Evolutionary conservation across 2,797 vertebrate species (phyloP), one percentile per base, ranked within the genome.

Genomic region (Antennarius maculatus): DNA sequence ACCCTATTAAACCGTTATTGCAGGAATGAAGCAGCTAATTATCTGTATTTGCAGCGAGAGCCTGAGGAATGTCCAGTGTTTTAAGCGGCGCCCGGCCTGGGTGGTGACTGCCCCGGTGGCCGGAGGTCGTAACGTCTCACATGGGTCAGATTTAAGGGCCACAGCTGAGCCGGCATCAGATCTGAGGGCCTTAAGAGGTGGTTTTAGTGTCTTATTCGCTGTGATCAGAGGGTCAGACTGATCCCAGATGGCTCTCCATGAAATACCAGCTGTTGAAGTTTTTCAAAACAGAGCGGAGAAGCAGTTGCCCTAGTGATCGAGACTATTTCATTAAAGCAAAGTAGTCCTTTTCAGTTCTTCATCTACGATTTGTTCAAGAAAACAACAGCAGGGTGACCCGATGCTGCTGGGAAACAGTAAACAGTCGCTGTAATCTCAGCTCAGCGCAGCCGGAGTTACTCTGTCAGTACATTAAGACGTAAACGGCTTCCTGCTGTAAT

Each of bases 101-200:
- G 61, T 63, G 72, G 67, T 61, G 68, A 34, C 57, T 53, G 28
- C 53, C 28, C 61, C 63, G 63, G 64, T 68, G 65, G 70, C 45
- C 63, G 7, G 34, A 58, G 46, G 48, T 42, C 58, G 27, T 43
- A 64, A 60, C n/a, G 9, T 46, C 56, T 66, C 64, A 54, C 50
- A 46, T 43, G 29, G 77, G 65, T 79, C 54, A 69, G 43, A 55
- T 3, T 68, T 16, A 76, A 65, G 58, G 54, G 28, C 51, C 1
- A 2, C 1, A 3, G 31, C 57, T 59, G 23, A 59, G 23, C 28
- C 55, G 50, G 63, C 62, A 47, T 64, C 61, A 60, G 64, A 82
- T 75, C 65, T 68, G 16, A 66, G 62, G 47, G 66, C 55, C 56
- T 31, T 18, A 8, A 60, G 42, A 42, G 13, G 18, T 43, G 43